Evolutionary conservation across 1,140 invertebrate species (phyloP).

Genomic region (Zaprionus capensis): DNA sequence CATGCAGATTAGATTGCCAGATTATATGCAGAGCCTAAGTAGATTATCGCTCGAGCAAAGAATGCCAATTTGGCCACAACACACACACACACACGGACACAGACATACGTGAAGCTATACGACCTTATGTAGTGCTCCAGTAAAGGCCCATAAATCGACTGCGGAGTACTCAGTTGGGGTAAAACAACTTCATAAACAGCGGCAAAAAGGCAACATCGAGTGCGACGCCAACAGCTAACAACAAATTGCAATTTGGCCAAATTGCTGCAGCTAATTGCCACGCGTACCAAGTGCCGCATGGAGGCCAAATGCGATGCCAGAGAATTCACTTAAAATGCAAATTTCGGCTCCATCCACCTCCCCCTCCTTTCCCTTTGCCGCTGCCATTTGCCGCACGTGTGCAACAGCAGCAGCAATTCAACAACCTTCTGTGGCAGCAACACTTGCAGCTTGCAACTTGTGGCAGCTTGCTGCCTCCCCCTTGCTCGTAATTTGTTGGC

Average conservation of each 20-base stretch:
- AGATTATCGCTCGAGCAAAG: neutral
- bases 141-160: slow-evolving; percentile 54
- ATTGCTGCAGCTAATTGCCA: slow-evolving; percentile 78
- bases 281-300: slow-evolving; percentile 55
- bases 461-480: slow-evolving; percentile 34
- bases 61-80: neutral
- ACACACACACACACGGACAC: neutral
- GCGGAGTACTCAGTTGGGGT: neutral
- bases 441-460: neutral
- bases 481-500: slow-evolving; percentile 72
- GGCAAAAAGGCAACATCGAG: slow-evolving; percentile 36
- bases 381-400: slow-evolving; percentile 48
- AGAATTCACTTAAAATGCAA: slow-evolving; percentile 82
- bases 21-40: slow-evolving; percentile 4
- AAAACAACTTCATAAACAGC: slow-evolving; percentile 75
- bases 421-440: slow-evolving; percentile 11
- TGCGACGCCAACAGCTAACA: slow-evolving; percentile 74
- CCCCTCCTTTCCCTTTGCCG: neutral
- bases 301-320: slow-evolving; percentile 66
- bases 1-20: neutral
- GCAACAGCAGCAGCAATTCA: slow-evolving; percentile 21
- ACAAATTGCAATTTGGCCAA: slow-evolving; percentile 81
- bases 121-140: slow-evolving; percentile 18
- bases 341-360: slow-evolving; percentile 39
- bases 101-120: neutral